A percentile compares a stretch with the other conserved stretches of the same genome.
phyloP scores from a whole-genome alignment of 2,888 invertebrate genomes.

The Ryuthela nishihirai region DNA sequence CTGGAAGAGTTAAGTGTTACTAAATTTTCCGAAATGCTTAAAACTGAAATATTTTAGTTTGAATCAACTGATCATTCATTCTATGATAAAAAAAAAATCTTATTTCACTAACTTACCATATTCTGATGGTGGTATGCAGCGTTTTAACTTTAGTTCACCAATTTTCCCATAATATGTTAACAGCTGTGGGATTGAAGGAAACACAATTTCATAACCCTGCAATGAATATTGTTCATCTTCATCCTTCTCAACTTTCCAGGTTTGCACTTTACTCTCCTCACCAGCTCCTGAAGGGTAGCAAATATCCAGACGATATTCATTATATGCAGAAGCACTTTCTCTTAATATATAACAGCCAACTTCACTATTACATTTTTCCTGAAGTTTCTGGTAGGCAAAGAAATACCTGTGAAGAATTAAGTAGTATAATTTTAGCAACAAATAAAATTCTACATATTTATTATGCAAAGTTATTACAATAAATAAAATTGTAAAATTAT shows the following conservation, averaged over 20 bases:
- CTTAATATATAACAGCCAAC: constrained; percentile 76
- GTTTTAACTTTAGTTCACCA: constrained; percentile 60
- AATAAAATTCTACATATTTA: no score
- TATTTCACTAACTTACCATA: constrained; percentile 64
- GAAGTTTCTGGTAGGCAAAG: constrained; percentile 78
- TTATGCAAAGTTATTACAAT: no score
- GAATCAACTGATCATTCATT: no score
- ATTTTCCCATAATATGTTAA: constrained; percentile 50
- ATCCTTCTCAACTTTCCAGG: constrained; percentile 22
- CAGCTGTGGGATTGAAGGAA: constrained; percentile 61
- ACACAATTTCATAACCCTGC: constrained; percentile 14
- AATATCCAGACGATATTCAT: constrained; percentile 75
- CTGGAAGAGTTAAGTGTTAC: no score
- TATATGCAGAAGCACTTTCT: constrained; percentile 74
- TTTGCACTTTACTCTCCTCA: constrained; percentile 13
- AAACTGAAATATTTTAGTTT: no score
- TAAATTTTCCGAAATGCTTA: no score
- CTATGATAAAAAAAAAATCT: background rate
- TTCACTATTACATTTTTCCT: constrained; percentile 69
- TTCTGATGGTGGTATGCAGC: constrained; percentile 81
- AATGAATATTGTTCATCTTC: constrained; percentile 14
- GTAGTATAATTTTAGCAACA: no score
- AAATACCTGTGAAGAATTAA: no score
- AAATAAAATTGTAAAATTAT: no score
- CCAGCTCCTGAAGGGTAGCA: background rate